A percentile compares a stretch with the other conserved stretches of the same genome.
These are phyloP conservation scores for Coleophora deauratella DNA, from an alignment of 2,888 invertebrate genomes.

Conservation along the genomic window DNA sequence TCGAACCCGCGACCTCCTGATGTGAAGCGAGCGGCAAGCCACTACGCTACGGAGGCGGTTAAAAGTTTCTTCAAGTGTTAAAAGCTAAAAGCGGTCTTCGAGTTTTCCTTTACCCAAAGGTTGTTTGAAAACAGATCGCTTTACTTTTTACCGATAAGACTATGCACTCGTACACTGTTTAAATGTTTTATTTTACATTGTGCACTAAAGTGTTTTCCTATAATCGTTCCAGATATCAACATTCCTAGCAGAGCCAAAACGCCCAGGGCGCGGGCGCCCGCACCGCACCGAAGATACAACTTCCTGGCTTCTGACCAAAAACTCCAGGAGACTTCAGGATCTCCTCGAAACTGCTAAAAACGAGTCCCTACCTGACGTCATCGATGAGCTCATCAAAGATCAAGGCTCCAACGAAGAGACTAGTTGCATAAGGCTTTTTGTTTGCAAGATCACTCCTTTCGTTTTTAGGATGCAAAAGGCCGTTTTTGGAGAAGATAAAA, in stretches of 20 bases:
- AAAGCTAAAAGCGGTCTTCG: too few relatives aligned
- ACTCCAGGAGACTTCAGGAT: conserved; percentile 69
- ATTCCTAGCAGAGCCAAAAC: conserved; percentile 54
- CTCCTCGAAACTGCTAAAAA: conserved; percentile 76
- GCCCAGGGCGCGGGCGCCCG: conserved; percentile 21
- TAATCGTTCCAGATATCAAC: conserved; percentile 74
- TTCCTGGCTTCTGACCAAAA: conserved; percentile 77
- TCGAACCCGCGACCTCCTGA: too few relatives aligned
- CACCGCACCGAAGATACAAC: conserved; percentile 46
- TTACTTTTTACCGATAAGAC: too few relatives aligned
- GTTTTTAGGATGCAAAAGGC: conserved; percentile 84
- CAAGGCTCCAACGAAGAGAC: conserved; percentile 74
- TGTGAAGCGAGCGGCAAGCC: too few relatives aligned
- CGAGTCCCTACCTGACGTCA: conserved; percentile 73
- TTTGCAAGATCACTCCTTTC: conserved; percentile 86
- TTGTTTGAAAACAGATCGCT: too few relatives aligned
- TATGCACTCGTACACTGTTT: too few relatives aligned
- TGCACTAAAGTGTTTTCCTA: neutral
- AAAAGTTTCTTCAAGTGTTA: too few relatives aligned
- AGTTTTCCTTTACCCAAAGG: too few relatives aligned
- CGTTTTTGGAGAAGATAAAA: conserved; percentile 58
- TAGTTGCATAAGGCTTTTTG: conserved; percentile 79
- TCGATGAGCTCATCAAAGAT: conserved; percentile 75
- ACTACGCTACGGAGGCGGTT: too few relatives aligned
- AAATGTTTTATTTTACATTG: too few relatives aligned